Evolutionary conservation across 2,888 invertebrate species (phyloP).

Genomic region (Eurytoma californica): DNA sequence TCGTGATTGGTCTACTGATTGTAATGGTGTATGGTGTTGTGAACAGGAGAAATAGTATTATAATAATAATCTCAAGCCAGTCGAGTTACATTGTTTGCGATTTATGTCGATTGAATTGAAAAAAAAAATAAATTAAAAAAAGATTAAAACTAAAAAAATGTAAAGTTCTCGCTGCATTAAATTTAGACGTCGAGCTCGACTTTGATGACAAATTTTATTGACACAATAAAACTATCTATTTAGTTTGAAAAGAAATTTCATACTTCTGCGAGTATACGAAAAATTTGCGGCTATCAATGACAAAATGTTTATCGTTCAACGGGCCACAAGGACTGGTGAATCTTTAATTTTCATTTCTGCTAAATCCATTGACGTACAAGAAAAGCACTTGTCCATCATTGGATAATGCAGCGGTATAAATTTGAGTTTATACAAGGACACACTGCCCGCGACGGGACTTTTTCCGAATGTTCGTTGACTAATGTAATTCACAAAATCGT

Average conservation of each 20-base stretch:
- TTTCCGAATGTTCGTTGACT: slow-evolving; percentile 31
- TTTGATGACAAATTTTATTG: slow-evolving; percentile 34
- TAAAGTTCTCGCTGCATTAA: slow-evolving; percentile 25
- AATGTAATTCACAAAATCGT: slow-evolving; percentile 1
- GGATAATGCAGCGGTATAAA: background rate
- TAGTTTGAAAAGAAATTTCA: too few species aligned
- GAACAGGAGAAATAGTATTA: slow-evolving; percentile 39
- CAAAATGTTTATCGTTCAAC: too few species aligned
- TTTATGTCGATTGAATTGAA: slow-evolving; percentile 37
- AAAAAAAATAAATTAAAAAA: slow-evolving; percentile 9
- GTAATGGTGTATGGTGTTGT: slow-evolving; percentile 20
- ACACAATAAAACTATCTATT: background rate
- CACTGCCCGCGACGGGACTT: background rate
- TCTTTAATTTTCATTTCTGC: too few species aligned
- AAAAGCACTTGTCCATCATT: background rate
- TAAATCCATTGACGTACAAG: too few species aligned
- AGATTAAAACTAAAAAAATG: background rate
- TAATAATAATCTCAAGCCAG: slow-evolving; percentile 21
- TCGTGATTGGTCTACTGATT: slow-evolving; percentile 38
- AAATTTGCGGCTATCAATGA: too few species aligned
- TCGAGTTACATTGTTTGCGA: slow-evolving; percentile 24
- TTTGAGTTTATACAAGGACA: background rate
- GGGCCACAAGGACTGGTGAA: too few species aligned
- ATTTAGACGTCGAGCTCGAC: background rate
- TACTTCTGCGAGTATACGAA: too few species aligned